These are phyloP conservation scores for Lasioglossum vierecki DNA, from an alignment of 2,888 invertebrate species.

Conservation along the genomic window DNA sequence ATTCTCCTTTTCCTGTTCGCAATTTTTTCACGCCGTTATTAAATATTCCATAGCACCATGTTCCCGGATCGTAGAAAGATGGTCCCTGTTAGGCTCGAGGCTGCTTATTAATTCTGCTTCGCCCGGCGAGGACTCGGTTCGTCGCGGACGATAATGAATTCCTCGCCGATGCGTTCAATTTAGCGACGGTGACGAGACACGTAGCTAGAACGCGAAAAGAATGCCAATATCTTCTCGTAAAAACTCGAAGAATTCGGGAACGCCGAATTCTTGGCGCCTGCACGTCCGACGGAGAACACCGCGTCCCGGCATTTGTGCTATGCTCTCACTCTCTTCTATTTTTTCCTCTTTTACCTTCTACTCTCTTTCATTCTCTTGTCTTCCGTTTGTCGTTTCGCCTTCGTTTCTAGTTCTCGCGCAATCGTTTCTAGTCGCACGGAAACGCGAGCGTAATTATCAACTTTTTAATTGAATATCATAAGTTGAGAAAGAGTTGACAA, in stretches of 20 bases:
- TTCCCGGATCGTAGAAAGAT: background rate
- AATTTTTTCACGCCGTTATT: background rate
- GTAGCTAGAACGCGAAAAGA: slow-evolving; percentile 50
- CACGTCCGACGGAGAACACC: slow-evolving; percentile 41
- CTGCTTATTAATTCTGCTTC: slow-evolving; percentile 7
- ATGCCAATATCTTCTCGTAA: slow-evolving; percentile 55
- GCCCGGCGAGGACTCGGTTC: background rate
- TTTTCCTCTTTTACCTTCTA: background rate
- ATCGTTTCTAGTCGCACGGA: background rate
- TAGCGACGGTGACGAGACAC: slow-evolving; percentile 48
- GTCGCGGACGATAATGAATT: slow-evolving; percentile 36
- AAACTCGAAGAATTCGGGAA: slow-evolving; percentile 61
- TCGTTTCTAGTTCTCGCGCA: background rate
- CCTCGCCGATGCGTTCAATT: slow-evolving; percentile 31
- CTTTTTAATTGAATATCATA: background rate
- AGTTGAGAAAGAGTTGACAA: background rate
- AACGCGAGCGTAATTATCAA: background rate
- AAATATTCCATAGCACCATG: background rate
- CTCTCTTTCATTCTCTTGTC: background rate
- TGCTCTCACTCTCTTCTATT: background rate
- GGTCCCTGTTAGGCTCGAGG: background rate
- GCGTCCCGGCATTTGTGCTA: slow-evolving; percentile 3
- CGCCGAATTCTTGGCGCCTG: slow-evolving; percentile 67
- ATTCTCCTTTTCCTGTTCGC: background rate
- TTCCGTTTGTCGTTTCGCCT: background rate